A percentile compares a stretch with the other conserved stretches of the same genome.
Conservation (phyloP, 23 tunicate genomes). For the Clavelina lepadiformis region DNA sequence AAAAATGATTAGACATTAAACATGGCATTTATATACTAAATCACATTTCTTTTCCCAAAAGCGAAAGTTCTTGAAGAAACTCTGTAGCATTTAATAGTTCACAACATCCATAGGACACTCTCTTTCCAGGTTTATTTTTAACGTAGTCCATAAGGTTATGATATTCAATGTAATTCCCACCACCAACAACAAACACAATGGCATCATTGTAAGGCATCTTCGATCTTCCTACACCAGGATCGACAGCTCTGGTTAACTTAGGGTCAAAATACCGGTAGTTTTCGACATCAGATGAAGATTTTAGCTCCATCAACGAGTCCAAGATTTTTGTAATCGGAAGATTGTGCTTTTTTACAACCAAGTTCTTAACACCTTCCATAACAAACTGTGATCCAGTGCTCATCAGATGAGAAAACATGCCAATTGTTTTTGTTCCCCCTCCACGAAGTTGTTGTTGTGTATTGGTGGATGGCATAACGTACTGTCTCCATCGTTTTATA, state of each 20-base stretch:
- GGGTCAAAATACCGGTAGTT: slow-evolving; percentile 94
- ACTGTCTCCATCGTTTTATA: slow-evolving; percentile 92
- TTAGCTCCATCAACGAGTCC: slow-evolving; percentile 83
- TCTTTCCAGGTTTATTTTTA: slow-evolving; percentile 56
- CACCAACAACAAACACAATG: slow-evolving; percentile 95
- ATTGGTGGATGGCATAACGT: slow-evolving; percentile 38
- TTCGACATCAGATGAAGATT: slow-evolving; percentile 62
- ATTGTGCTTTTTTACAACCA: slow-evolving; percentile 87
- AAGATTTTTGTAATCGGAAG: slow-evolving; percentile 82
- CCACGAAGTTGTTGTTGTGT: slow-evolving; percentile 57
- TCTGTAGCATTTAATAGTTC: slow-evolving; percentile 77
- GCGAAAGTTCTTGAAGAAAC: slow-evolving; percentile 56
- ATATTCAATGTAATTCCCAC: slow-evolving; percentile 97
- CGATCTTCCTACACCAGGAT: slow-evolving; percentile 43
- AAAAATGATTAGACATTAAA: too few species aligned
- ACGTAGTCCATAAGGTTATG: slow-evolving; percentile 95
- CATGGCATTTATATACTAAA: too few species aligned
- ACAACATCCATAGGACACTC: slow-evolving; percentile 85
- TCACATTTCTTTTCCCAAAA: slow-evolving; percentile 45
- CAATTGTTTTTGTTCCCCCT: slow-evolving; percentile 89
- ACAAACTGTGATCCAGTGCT: slow-evolving; percentile 95
- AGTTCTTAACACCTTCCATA: slow-evolving; percentile 96
- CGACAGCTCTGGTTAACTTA: slow-evolving; percentile 59
- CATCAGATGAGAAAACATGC: slow-evolving; percentile 95
- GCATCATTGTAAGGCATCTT: slow-evolving; percentile 90